Evolutionary conservation across 2,113 vertebrate species (phyloP), one percentile per base, ranked within the genome.

Genomic region (mouse (Mus musculus)): DNA sequence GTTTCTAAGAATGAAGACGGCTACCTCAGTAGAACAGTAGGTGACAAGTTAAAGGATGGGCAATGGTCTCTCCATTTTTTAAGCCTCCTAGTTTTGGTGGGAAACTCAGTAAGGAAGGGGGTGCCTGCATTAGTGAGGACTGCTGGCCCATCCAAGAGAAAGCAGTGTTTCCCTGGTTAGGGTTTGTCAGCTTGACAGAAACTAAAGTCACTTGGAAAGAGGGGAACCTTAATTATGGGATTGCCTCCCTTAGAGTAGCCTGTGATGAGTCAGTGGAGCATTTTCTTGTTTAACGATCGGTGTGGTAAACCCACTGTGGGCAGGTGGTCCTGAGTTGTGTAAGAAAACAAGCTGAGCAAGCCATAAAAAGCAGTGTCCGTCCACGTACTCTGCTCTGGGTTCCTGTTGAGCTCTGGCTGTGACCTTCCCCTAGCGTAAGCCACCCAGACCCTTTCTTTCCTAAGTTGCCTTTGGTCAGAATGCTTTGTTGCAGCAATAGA

Each of bases 51-150:
- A 61, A 85, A 96, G 89, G 49, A 69, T 84, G 42, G 49, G 16
- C 36, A 89, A 46, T 86, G 77, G 78, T 87, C 67, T 87, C 5
- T 54, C 42, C 9, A 11, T 88, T 93, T 96, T 94, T 94, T 89
- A 75, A 76, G 91, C 7, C 73, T 76, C 5, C 19, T 65, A 90
- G 85, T 33, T 94, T 89, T 77, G 33, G n/a, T 91, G 9, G 5
- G 56, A 93, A 93, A 93, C 82, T 24, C 67, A 80, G 9, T 82
- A 77, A 91, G 77, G 14, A 28, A 67, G 71, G 42, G 10, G 49
- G 49, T 86, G 59, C 17, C 93, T 75, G 59, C 52, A 6, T 39
- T 76, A 36, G 1, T 19, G 36, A 80, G 26, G 88, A 76, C 42
- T 84, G 24, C 9, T 91, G 52, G 92, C 80, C 33, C 0, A 88